Evolutionary conservation across 2,797 vertebrate species (phyloP), one percentile per base, ranked within the genome.

Genomic region (Sus cebifrons): DNA sequence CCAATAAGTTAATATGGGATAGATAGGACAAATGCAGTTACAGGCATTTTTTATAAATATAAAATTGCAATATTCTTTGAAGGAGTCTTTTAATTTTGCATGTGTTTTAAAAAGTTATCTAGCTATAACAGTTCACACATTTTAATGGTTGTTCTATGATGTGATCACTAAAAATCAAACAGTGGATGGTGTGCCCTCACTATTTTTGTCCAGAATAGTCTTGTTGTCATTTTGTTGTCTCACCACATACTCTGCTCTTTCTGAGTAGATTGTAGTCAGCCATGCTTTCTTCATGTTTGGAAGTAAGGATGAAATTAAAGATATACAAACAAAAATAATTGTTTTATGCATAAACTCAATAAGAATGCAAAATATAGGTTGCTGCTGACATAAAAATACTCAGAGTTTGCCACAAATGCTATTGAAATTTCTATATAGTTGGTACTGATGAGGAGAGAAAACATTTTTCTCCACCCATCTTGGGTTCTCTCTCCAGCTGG

Each of bases 271-370:
- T 67, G 75, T 14, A 49, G 44, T 49, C 52, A 60, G n/a, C 12
- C 21, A 18, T 52, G 16, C 21, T 83, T 79, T 90, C 70, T 83
- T 82, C 49, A 74, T 82, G 82, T 68, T 40, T 70, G n/a, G 44
- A 71, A 91, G 13, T 10, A 85, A 90, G 9, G 25, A 15, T 58
- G 40, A 86, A 85, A 79, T 94, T 74, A 56, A 79, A 94, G 92
- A 13, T 62, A 87, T 54, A 32, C 1, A 87, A 92, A 84, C 44
- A 70, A 79, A 54, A 91, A 73, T 93, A 29, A 54, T 58, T 75
- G 32, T 62, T 77, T 75, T 65, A 40, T 89, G 54, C 32, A 67
- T 73, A 94, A 92, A 52, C 25, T 25, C 90, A 54, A 3, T 75
- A 62, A 87, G 68, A 81, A 84, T 64, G 15, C 29, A 67, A 91